Evolutionary conservation across 2,113 vertebrate species (phyloP).

Genomic region (Tupaia tana): DNA sequence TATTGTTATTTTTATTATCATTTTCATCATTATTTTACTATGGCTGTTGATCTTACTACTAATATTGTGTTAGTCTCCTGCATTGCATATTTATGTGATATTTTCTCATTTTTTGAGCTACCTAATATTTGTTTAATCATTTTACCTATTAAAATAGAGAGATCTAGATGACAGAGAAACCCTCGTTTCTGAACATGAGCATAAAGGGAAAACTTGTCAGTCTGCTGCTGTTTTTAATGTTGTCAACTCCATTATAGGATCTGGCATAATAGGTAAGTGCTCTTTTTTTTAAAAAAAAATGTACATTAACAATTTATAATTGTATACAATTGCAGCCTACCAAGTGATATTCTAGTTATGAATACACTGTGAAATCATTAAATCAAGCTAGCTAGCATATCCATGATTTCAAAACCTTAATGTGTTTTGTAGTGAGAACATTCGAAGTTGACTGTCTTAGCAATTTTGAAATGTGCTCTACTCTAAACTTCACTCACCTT

Average conservation of each 20-base stretch:
- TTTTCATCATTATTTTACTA: not conserved
- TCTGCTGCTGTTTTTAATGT: conserved; percentile 94
- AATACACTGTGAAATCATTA: too few relatives aligned
- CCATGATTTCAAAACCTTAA: too few relatives aligned
- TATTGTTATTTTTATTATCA: not conserved
- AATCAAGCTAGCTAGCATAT: too few relatives aligned
- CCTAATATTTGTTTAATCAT: conserved; percentile 46
- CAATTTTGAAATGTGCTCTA: too few relatives aligned
- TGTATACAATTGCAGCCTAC: too few relatives aligned
- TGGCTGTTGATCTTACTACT: not conserved
- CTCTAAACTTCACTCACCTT: too few relatives aligned
- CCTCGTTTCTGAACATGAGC: conserved; percentile 84
- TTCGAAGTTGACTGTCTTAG: too few relatives aligned
- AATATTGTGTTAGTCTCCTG: not conserved
- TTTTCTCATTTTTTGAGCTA: not conserved
- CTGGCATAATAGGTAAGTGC: conserved; percentile 93
- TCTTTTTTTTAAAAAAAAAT: not conserved
- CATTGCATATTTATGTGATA: not conserved
- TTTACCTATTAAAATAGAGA: conserved; percentile 78
- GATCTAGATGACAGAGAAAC: conserved; percentile 85
- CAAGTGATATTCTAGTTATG: too few relatives aligned
- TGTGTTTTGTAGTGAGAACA: too few relatives aligned
- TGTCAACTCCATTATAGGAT: conserved; percentile 97
- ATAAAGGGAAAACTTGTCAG: conserved; percentile 81
- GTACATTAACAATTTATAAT: too few relatives aligned